Evolutionary conservation across 2,797 vertebrate genomes (phyloP), one percentile per base, ranked within the genome.

Genomic region (Gobio occitaniae): DNA sequence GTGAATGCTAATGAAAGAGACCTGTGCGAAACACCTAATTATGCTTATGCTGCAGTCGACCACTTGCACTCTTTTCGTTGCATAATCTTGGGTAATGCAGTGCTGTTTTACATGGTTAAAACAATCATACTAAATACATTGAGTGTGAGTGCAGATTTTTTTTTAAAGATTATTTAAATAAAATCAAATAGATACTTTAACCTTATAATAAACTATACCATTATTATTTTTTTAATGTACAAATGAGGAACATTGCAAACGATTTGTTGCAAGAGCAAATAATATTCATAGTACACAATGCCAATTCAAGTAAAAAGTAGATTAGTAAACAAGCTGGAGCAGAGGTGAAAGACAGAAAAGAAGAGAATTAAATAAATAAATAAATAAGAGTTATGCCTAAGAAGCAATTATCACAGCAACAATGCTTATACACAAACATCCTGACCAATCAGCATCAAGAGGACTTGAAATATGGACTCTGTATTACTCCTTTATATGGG

Each of bases 401-500:
- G 13, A 3, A 63, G n/a, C 36, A 9, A 6, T 78, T 11, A 38
- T 29, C 6, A 63, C 8, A 21, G 6, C 7, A 19, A 56, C 80
- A 71, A 65, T 66, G 52, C 41, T 6, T 54, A 25, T 16, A n/a
- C 19, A 41, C 38, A 82, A 21, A 76, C 75, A 78, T 78, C n/a
- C 54, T 86, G 32, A 41, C 50, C 61, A 84, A 84, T 71, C 71
- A 81, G 25, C 29, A 48, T 59, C 63, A 29, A 71, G 66, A 88
- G 9, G 19, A 21, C 41, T 17, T 17, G 11, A 74, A 69, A 36
- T 50, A 48, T 21, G 54, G 70, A 70, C 19, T 86, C 75, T 36
- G 47, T 52, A 61, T 66, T 68, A 59, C 66, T 85, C 66, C 89
- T 71, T 8, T 83, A 52, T 59, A 68, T 69, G 66, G 83, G 88